Evolutionary conservation across 2,888 invertebrate species (phyloP).

Genomic region (Lochmaea capreae): DNA sequence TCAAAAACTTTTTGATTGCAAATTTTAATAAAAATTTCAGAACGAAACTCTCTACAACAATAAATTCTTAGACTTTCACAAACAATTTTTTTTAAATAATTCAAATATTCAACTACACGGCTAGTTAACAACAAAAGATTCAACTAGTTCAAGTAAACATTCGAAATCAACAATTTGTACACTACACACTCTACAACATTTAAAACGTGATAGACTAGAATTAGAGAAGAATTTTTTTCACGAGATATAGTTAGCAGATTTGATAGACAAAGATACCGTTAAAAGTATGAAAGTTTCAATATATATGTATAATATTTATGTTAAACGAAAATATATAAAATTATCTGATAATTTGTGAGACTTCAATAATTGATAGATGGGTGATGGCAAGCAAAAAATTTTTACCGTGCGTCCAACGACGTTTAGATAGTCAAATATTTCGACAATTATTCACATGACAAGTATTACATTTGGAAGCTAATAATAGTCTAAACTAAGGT

Average conservation of each 20-base stretch:
- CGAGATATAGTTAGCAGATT: conserved; percentile 48
- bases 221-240: conserved; percentile 47
- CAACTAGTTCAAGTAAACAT: conserved; percentile 42
- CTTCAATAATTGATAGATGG: neutral
- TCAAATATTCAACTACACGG: conserved; percentile 17
- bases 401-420: too few relatives aligned
- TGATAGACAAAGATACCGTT: conserved; percentile 49
- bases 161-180: conserved; percentile 39
- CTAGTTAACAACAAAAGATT: conserved; percentile 13
- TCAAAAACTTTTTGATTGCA: neutral
- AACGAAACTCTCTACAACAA: conserved; percentile 4
- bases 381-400: neutral
- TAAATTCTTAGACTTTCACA: conserved; percentile 12
- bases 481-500: too few relatives aligned
- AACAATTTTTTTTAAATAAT: conserved; percentile 30
- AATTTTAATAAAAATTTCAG: neutral
- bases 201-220: conserved; percentile 55
- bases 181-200: conserved; percentile 52
- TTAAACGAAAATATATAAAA: conserved; percentile 12
- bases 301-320: conserved; percentile 17
- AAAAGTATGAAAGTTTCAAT: conserved; percentile 28
- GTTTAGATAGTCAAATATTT: too few relatives aligned
- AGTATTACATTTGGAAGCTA: too few relatives aligned
- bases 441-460: too few relatives aligned
- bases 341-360: conserved; percentile 26